These are phyloP conservation scores for Nematolebias whitei DNA, from an alignment of 2,113 vertebrate species.

Conservation along the genomic window DNA sequence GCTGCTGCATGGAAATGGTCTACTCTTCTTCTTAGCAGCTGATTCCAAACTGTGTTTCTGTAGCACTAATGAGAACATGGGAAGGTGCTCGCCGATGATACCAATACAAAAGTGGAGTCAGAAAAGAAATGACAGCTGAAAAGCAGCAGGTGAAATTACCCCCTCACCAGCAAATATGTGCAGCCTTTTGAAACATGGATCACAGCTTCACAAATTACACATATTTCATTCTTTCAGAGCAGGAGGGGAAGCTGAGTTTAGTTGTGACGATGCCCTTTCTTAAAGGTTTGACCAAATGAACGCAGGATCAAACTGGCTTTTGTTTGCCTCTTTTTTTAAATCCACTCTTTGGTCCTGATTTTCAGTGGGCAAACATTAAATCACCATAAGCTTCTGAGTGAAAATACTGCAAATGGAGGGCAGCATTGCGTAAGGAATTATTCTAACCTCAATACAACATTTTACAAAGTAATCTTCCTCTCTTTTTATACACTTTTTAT, in stretches of 20 bases:
- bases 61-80: background rate
- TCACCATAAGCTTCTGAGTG: constrained; percentile 3
- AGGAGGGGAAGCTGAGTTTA: constrained; percentile 15
- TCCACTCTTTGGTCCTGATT: constrained; percentile 21
- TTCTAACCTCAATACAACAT: constrained; percentile 21
- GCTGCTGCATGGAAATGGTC: background rate
- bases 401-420: constrained; percentile 3
- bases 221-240: constrained; percentile 8
- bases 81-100: constrained; percentile 21
- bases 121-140: constrained; percentile 56
- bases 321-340: constrained; percentile 17
- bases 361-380: constrained; percentile 19
- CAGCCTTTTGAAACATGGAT: constrained; percentile 33
- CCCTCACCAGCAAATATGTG: constrained; percentile 39
- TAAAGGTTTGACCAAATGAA: constrained; percentile 13
- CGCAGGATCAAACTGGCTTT: constrained; percentile 20
- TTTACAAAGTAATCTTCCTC: constrained; percentile 5
- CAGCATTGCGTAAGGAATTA: constrained; percentile 1
- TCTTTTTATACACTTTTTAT: constrained; percentile 7
- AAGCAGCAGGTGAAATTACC: constrained; percentile 54
- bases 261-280: constrained; percentile 10
- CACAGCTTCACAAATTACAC: constrained; percentile 49
- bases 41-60: constrained; percentile 7
- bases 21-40: constrained; percentile 7
- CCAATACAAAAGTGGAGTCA: constrained; percentile 25